phyloP scores from a whole-genome alignment of 2,797 vertebrate genomes.

The Oreonectes daqikongensis region DNA sequence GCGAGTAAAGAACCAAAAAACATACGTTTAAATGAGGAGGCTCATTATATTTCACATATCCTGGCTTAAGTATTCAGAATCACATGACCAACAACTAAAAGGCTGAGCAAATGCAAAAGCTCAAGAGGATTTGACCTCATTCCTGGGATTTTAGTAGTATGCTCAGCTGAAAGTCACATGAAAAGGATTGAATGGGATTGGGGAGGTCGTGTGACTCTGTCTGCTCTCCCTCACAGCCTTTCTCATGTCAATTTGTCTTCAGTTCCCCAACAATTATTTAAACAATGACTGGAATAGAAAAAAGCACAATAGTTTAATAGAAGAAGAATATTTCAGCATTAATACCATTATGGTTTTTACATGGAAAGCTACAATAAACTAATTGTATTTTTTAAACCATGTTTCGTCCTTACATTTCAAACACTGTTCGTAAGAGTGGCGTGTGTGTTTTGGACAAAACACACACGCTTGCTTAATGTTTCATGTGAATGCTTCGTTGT shows the following conservation, averaged over 20 bases:
- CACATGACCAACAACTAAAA: neutral
- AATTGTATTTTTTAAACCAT: too few relatives aligned
- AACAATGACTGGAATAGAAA: too few relatives aligned
- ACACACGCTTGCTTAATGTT: neutral
- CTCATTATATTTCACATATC: too few relatives aligned
- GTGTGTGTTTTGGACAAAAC: too few relatives aligned
- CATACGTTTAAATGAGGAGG: too few relatives aligned
- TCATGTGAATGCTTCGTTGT: neutral
- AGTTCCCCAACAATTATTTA: too few relatives aligned
- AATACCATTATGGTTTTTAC: too few relatives aligned
- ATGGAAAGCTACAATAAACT: too few relatives aligned
- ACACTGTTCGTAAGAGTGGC: neutral
- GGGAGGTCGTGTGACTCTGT: constrained; percentile 74
- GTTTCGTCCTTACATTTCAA: too few relatives aligned
- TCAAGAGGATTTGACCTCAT: constrained; percentile 49
- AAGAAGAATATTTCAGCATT: too few relatives aligned
- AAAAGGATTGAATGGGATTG: constrained; percentile 85
- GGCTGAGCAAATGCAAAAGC: constrained; percentile 53
- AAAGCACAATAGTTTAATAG: too few relatives aligned
- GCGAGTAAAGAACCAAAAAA: too few relatives aligned
- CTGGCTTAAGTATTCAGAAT: neutral
- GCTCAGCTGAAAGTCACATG: constrained; percentile 97
- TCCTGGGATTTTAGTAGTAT: constrained; percentile 71
- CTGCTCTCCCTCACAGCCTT: constrained; percentile 58
- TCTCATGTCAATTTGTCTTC: neutral